phyloP scores from a whole-genome alignment of 2,797 vertebrate species.

The Phataginus tetradactyla region DNA sequence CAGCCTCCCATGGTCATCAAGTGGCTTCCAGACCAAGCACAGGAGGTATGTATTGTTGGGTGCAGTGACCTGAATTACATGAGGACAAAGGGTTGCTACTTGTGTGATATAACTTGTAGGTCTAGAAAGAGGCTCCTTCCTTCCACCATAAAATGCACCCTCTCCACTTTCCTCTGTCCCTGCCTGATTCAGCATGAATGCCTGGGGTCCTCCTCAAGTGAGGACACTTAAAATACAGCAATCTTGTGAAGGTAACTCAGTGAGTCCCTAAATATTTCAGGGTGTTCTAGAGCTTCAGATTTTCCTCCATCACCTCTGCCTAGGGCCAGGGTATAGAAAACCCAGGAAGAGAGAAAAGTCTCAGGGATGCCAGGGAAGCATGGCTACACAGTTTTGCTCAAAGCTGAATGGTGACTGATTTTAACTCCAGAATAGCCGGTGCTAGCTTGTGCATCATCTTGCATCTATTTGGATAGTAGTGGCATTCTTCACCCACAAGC shows the following conservation, averaged over 20 bases:
- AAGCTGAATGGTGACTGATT: background rate
- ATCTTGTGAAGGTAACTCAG: background rate
- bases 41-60: background rate
- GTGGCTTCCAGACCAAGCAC: background rate
- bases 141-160: background rate
- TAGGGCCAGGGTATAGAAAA: background rate
- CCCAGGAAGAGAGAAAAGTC: background rate
- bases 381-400: background rate
- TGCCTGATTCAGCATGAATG: background rate
- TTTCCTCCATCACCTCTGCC: background rate
- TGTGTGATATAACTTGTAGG: background rate
- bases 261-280: conserved; percentile 10
- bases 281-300: background rate
- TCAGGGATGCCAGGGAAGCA: background rate
- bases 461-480: background rate
- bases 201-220: background rate
- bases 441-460: background rate
- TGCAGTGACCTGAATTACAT: background rate
- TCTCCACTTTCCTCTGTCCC: background rate
- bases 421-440: conserved; percentile 29
- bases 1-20: background rate
- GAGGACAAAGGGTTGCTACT: background rate
- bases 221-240: background rate
- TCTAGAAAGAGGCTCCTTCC: background rate
- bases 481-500: background rate